Evolutionary conservation across 2,797 vertebrate species (phyloP), one percentile per base, ranked within the genome.

Genomic region (Dromococcyx pavoninus): DNA sequence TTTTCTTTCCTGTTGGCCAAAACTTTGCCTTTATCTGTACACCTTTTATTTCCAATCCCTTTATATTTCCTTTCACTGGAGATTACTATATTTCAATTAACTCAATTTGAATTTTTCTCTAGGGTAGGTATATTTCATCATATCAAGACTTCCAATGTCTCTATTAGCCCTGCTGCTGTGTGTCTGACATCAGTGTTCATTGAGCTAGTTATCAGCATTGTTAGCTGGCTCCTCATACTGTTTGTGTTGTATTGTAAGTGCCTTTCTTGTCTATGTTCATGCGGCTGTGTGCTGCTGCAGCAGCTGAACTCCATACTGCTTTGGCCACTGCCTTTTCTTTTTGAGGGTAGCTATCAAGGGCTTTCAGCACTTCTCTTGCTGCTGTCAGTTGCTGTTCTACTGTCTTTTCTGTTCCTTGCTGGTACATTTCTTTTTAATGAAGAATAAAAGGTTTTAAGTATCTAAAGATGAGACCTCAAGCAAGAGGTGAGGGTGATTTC

Each of bases 11-110:
- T 56, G 14, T 30, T 95, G 70, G 46, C 51, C n/a, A 69, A 81
- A 91, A 66, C 5, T 53, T 90, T 61, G 10, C 24, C 41, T 74
- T 74, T 88, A 66, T 83, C n/a, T 67, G 30, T 81, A 51, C 70
- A 17, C 19, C 56, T 62, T 92, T 83, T 14, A 69, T 80, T 81
- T 88, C 43, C 58, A 94, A 5, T 64, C 35, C 13, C 13, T 92
- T 91, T 39, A 10, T 70, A 21, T 62, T 93, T 84, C 43, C 54
- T 93, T 72, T 82, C 44, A n/a, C 30, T 77, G 54, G 66, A 91
- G 79, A 72, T 78, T 51, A 91, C 61, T 72, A 72, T 17, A 23
- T 93, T 88, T 83, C 78, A 83, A 65, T 65, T 87, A 93, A 62
- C 24, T 67, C 8, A 0, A 18, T 30, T 24, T 79, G 33, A 53